Base-by-base conservation (phyloP, 2,797 vertebrate species). In the Benthosema pterotum region DNA sequence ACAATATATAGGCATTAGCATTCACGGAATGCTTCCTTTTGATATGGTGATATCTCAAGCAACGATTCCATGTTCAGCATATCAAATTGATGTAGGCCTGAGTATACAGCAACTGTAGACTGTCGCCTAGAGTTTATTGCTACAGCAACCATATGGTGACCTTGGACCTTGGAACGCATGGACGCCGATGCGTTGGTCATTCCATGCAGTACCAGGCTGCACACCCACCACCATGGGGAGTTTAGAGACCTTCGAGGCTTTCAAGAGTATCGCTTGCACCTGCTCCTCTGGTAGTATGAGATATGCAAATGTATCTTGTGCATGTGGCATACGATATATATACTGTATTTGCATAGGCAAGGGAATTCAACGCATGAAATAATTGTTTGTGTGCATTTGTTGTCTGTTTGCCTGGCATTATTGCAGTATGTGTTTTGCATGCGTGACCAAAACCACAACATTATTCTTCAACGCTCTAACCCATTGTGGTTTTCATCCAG, bases 1-100 rank as follows among this genome's bases (percentile, higher is more conserved):
- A 53, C 63, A 25, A 77, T 77, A 68, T 60, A 60, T 43, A 71
- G 17, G 19, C 52, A 55, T 63, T 51, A 52, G 56, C 47, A 72
- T 72, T 71, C 67, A 64, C 46, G 12, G 7, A 45, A 12, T 28
- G 16, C 8, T 25, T 17, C 43, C 56, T 66, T 81, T 60, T 72
- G 50, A 74, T 72, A 49, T 15, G 28, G 42, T 64, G 60, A 60
- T 22, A 4, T 54, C 1, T 1, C 18, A 15, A 42, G 16, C 1
- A 57, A 55, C 60, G 32, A 55, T 60, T 51, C 7, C 56, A 52
- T 57, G 15, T 43, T 53, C 17, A 50, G 57, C 43, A 42, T 56
- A 53, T 17, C 2, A 25, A 38, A 15, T 18, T 13, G 8, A 17
- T 22, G 14, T 9, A n/a, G n/a, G n/a, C n/a, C n/a, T n/a, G n/a